Percentiles rank a stretch among this genome's conserved stretches.
Conservation (phyloP, 2,113 vertebrate species). For the Monopterus albus region DNA sequence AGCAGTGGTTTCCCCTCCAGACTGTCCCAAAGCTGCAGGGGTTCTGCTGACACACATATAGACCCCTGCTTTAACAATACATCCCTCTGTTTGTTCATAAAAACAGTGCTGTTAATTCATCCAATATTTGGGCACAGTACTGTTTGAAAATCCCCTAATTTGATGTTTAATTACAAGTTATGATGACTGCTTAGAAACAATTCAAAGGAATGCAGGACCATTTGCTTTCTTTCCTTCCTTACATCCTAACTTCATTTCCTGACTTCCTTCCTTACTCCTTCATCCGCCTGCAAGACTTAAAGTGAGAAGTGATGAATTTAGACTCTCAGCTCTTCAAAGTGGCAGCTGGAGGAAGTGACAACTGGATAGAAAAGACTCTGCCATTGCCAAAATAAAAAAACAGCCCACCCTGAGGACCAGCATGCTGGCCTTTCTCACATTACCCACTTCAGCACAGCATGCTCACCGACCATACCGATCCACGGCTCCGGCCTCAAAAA, state of each 20-base stretch:
- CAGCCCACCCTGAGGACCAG: constrained; percentile 32
- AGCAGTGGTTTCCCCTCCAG: constrained; percentile 31
- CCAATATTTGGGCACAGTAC: constrained; percentile 10
- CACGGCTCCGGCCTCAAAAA: constrained; percentile 45
- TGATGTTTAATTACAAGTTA: constrained; percentile 11
- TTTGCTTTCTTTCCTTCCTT: constrained; percentile 53
- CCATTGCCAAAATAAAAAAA: constrained; percentile 46
- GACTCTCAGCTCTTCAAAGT: constrained; percentile 44
- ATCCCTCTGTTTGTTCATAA: constrained; percentile 42
- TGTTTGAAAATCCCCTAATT: constrained; percentile 41
- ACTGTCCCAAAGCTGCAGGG: constrained; percentile 58
- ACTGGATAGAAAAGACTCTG: constrained; percentile 46
- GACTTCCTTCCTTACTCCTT: constrained; percentile 45
- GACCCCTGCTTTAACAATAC: constrained; percentile 38
- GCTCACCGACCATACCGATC: constrained; percentile 30
- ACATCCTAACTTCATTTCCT: constrained; percentile 62
- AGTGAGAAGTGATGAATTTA: constrained; percentile 28
- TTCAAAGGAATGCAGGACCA: constrained; percentile 44
- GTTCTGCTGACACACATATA: constrained; percentile 60
- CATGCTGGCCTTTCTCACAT: constrained; percentile 64
- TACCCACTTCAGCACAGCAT: constrained; percentile 50
- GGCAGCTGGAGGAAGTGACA: constrained; percentile 76
- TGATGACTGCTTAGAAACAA: constrained; percentile 7
- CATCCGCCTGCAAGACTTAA: constrained; percentile 26
- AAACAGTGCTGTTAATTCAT: constrained; percentile 27